Base-by-base conservation (phyloP, 2,113 vertebrate genomes). In the Dryoscopus gambensis region DNA sequence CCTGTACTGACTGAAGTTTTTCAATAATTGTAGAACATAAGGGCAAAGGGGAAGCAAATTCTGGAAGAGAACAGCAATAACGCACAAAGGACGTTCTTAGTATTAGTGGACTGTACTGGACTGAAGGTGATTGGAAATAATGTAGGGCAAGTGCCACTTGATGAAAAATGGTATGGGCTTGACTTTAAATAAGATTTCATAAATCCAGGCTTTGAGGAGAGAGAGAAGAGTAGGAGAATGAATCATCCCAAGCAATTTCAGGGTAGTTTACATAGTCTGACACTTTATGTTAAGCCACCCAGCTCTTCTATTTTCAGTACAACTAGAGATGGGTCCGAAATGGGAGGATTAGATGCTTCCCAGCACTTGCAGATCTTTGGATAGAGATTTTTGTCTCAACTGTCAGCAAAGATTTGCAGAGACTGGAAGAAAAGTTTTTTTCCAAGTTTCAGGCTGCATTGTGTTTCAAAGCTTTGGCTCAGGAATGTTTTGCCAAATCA, bases 201-300 rank as follows among this genome's bases (percentile, higher is more conserved):
- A 93, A 91, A 94, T 62, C 79, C n/a, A 55, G 35, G 39, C 23
- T 90, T 63, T 74, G 42, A 52, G 55, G 77, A 76, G 23, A 10
- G 27, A 91, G 70, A 84, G 59, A 57, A 46, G 55, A 80, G 59
- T 77, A 67, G 40, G 55, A 84, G 46, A 94, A 90, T 83, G 55
- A 96, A 94, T 96, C 67, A 93, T 85, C 55, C 33, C 59, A 76
- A 94, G 47, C 35, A 83, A 86, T 87, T 96, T 91, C 63, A 87
- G 47, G 28, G 39, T 47, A 77, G 87, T 94, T 96, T 94, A 91
- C 79, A 77, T 47, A 92, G 91, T 80, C 75, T 85, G 84, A 84
- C 91, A 80, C 59, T 91, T 75, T 31, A 63, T 62, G 75, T 70
- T 78, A 90, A 87, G 70, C 57, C 63, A 95, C 75, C 44, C 30